Evolutionary conservation across 2,888 invertebrate species (phyloP), one percentile per base, ranked within the genome.

Genomic region (Drosophila affinis): DNA sequence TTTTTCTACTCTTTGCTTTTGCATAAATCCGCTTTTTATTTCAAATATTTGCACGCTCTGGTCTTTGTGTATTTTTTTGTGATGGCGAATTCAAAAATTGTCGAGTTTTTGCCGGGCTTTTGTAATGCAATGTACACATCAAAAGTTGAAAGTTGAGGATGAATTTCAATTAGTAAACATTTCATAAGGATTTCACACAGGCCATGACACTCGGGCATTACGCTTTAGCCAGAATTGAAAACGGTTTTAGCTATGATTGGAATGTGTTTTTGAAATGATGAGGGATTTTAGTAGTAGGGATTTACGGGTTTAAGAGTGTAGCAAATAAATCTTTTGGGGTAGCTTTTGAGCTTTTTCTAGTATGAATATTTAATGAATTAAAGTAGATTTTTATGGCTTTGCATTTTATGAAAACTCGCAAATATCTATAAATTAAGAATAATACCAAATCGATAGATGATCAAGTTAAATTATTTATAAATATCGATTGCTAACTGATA

Each of bases 21-120:
- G 45, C 56, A 52, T 68, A 78, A 78, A 79, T 76, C 78, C 71
- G 62, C 60, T 75, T 75, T 77, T 77, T 73, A 62, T 60, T 48
- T 76, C 72, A 79, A 82, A 83, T 82, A 82, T 82, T 82, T 83
- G 79, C 78, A 56, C 76, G 65, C 55, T 39, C 7, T 52, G 71
- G 18, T 71, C 75, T 76, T 82, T 82, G 80, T 80, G 77, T 71
- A 77, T 73, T 81, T 73, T 73, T 82, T 70, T 76, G 71, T 21
- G 21, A 67, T 71, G 76, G 76, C 39, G 46, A 55, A 63, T 49
- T 45, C 32, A 49, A 67, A 39, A 39, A n/a, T 39, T 39, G 39
- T 39, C n/a, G 39, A 39, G 39, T 39, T 39, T 39, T 58, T 55
- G 46, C 54, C 54, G 46, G 52, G 72, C 62, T 70, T 59, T 55